Percentiles rank a stretch among this genome's conserved stretches.
phyloP scores from a whole-genome alignment of 1,140 invertebrate species.

The Zaprionus ornatus region DNA sequence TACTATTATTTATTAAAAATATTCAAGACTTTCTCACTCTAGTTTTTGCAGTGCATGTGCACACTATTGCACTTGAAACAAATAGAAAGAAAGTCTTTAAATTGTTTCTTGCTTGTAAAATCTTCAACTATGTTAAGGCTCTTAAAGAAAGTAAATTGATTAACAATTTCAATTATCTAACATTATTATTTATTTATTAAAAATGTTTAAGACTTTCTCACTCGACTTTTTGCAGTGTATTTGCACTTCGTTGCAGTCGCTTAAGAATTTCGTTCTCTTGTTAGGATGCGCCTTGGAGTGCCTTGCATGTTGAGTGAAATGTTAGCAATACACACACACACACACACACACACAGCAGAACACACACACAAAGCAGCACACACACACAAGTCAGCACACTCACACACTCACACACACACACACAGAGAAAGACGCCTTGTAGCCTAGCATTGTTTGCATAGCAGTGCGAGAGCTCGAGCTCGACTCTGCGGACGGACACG shows the following conservation, averaged over 20 bases:
- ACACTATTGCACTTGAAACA: no score
- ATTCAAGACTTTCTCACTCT: background rate
- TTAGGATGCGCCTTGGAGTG: constrained; percentile 41
- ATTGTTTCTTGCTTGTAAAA: no score
- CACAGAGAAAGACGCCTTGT: constrained; percentile 30
- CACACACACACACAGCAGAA: constrained; percentile 35
- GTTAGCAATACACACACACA: constrained; percentile 65
- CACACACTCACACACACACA: constrained; percentile 17
- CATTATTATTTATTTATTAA: background rate
- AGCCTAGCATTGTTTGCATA: constrained; percentile 77
- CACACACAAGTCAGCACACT: constrained; percentile 22
- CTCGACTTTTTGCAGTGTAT: constrained; percentile 19
- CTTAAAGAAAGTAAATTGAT: background rate
- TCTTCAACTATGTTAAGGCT: no score
- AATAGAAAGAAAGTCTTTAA: no score
- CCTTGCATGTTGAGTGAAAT: constrained; percentile 75
- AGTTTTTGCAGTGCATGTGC: constrained; percentile 21
- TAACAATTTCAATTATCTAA: background rate
- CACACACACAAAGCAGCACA: constrained; percentile 44
- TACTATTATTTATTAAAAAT: background rate
- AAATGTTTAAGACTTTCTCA: background rate
- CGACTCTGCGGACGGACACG: constrained; percentile 26
- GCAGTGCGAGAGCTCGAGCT: constrained; percentile 57
- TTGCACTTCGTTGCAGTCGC: constrained; percentile 1
- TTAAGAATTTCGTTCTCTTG: constrained; percentile 1